Base-by-base conservation (phyloP, 1,140 invertebrate genomes). In the Acromyrmex heyeri region DNA sequence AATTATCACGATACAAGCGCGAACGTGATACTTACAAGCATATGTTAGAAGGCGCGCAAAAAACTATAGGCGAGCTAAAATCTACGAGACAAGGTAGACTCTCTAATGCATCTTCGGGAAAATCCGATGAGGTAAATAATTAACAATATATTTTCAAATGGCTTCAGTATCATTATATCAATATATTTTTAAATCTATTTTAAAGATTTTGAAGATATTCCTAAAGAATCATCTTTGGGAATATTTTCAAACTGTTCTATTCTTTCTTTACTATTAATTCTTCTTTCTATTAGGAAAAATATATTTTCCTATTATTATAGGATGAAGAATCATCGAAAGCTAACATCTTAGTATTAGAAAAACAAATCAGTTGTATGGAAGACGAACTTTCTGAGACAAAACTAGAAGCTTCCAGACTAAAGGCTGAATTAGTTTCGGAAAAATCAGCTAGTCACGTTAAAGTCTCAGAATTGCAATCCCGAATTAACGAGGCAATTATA, bases 21-120 rank as follows among this genome's bases (percentile, higher is more conserved):
- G 98, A 99, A 95, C 96, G 98, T 59, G 98, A 99, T 92, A 97
- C 97, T 44, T 99, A 98, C 91, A 98, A 98, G 89, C 98, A 99
- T 92, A 98, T 99, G 97, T 92, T 99, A 44, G 98, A 99, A 91
- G 96, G 97, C 21, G 97, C 98, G 0, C 98, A 98, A 92, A 98
- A 97, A 95, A 98, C 96, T 21, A 97, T 98, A 78, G 96, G 96
- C 0, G 97, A 98, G 87, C 95, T 98, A 0, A 98, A 98, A 90
- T 92, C 87, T 90, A 91, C 89, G 3, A 93, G 92, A 85, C 91
- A 93, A 70, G 93, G 53, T 27, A 93, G 94, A 91, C 92, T 93
- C 87, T 94, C 94, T 64, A 92, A 90, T 8, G 93, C 92, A 53
- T 95, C 95, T 1, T 94, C 93, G 64, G 96, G 95, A 53, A 97